Conservation (phyloP, 1,140 invertebrate genomes). For the Tetragonula clypearis region DNA sequence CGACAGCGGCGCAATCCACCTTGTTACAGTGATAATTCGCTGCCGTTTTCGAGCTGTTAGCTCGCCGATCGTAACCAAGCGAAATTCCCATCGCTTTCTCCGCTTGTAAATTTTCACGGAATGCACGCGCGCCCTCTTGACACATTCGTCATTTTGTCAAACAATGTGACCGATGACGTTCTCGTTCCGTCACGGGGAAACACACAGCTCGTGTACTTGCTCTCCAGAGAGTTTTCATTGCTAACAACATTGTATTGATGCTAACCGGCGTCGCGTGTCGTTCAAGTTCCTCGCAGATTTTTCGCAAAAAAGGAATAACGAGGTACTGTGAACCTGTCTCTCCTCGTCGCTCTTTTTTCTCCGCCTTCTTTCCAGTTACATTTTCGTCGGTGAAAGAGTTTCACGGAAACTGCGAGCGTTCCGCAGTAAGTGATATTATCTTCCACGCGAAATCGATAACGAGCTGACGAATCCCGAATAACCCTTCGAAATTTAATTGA, state of each 20-base stretch:
- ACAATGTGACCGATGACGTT: not conserved
- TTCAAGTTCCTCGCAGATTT: not conserved
- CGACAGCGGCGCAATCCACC: not conserved
- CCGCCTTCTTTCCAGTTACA: not conserved
- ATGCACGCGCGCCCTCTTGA: not conserved
- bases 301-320: constrained; percentile 20
- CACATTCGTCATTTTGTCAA: not conserved
- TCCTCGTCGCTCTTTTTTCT: not conserved
- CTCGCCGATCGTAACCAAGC: no score
- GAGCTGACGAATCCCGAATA: not conserved
- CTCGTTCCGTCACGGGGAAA: not conserved
- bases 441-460: not conserved
- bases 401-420: not conserved
- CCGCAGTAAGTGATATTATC: not conserved
- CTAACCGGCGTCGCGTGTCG: not conserved
- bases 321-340: not conserved
- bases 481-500: not conserved
- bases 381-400: not conserved
- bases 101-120: not conserved
- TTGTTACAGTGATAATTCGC: not conserved
- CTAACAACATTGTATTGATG: not conserved
- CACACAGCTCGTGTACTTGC: no score
- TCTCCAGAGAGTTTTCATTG: not conserved
- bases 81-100: constrained; percentile 20
- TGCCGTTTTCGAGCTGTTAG: not conserved